A percentile compares a stretch with the other conserved stretches of the same genome.
Conservation (phyloP, 2,113 vertebrate species). For the Microcebus ravelobensis region DNA sequence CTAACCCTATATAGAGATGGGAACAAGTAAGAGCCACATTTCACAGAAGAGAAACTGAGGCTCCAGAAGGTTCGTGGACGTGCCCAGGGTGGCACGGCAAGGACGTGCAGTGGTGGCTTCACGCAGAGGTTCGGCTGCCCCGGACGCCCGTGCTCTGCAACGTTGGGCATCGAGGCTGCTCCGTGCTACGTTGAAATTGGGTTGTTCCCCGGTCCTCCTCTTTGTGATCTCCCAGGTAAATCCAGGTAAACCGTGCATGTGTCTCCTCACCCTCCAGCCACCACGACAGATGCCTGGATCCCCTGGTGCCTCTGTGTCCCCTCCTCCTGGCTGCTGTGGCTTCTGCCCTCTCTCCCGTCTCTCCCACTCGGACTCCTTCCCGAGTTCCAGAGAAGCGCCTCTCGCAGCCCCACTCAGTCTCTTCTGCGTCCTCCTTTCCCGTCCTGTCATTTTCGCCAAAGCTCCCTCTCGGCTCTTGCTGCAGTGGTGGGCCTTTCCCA, state of each 20-base stretch:
- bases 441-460: rapidly evolving
- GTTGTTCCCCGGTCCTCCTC: background rate
- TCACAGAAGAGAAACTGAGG: background rate
- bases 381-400: no score
- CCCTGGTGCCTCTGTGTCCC: no score
- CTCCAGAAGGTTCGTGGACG: rapidly evolving
- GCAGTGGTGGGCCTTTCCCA: no score
- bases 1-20: rapidly evolving
- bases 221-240: rapidly evolving
- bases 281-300: rapidly evolving
- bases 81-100: rapidly evolving
- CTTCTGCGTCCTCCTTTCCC: background rate
- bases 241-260: rapidly evolving
- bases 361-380: background rate
- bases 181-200: rapidly evolving
- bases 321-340: rapidly evolving
- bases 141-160: no score
- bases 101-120: background rate
- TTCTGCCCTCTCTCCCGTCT: background rate
- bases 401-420: rapidly evolving
- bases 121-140: background rate
- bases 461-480: background rate
- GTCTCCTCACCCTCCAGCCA: rapidly evolving
- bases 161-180: background rate
- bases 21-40: rapidly evolving